These are phyloP conservation scores for Drosophila nasuta DNA, from an alignment of 1,140 invertebrate species.

Conservation along the genomic window DNA sequence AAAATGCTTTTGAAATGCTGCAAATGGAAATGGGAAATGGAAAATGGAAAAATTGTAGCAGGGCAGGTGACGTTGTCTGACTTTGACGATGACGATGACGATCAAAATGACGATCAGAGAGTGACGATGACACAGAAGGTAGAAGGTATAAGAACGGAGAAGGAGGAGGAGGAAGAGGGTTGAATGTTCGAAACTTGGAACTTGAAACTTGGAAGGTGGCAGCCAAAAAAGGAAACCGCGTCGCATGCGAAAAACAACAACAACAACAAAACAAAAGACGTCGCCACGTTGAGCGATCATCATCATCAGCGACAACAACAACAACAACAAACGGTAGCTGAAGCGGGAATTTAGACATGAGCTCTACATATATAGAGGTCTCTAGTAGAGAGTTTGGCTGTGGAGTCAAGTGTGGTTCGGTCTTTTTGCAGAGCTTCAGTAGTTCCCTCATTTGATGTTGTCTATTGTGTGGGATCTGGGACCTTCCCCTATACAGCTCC, in stretches of 20 bases:
- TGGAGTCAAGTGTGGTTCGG: slow-evolving; percentile 71
- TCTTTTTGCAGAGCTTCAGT: slow-evolving; percentile 80
- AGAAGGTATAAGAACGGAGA: no score
- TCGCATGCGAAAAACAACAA: slow-evolving; percentile 38
- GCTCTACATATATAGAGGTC: slow-evolving; percentile 18
- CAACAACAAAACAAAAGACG: slow-evolving; percentile 45
- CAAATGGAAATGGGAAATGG: slow-evolving; percentile 60
- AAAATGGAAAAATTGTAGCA: slow-evolving; percentile 35
- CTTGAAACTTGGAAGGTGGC: neutral
- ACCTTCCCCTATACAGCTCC: slow-evolving; percentile 35
- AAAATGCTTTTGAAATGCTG: slow-evolving; percentile 65
- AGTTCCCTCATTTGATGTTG: slow-evolving; percentile 69
- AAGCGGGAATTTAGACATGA: slow-evolving; percentile 22
- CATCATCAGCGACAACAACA: slow-evolving; percentile 40
- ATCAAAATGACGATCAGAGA: slow-evolving; percentile 29
- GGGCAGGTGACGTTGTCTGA: slow-evolving; percentile 32
- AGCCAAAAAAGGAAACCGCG: slow-evolving; percentile 40
- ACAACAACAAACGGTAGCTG: slow-evolving; percentile 5
- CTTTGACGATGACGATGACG: slow-evolving; percentile 32
- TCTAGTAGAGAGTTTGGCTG: slow-evolving; percentile 11
- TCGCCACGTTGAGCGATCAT: slow-evolving; percentile 69
- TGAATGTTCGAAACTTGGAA: no score
- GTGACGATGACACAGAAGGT: slow-evolving; percentile 29
- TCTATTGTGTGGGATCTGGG: slow-evolving; percentile 56
- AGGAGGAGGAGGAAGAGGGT: no score